Base-by-base conservation (phyloP, 1,140 invertebrate species). In the Zaprionus kolodkinae region DNA sequence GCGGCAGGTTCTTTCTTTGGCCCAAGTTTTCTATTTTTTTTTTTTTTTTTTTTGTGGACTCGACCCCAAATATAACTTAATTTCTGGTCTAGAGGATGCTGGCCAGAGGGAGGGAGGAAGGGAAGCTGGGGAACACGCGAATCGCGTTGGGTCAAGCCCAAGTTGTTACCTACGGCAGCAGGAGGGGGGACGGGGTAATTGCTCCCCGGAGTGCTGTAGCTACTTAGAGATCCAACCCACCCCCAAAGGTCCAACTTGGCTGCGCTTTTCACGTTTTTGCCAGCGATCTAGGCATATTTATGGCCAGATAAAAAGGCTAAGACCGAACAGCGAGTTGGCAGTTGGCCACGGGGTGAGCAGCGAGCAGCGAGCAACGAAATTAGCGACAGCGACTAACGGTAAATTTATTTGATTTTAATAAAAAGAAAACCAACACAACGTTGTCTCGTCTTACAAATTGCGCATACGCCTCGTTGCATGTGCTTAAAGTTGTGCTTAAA, bases 301-400 rank as follows among this genome's bases (percentile, higher is more conserved):
- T 88, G 75, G 81, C 81, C 35, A 67, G 81, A 89, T 89, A 89
- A 88, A 89, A 88, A 81, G 76, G 80, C 74, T 76, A 83, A 79
- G 66, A 72, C 67, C 75, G 78, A 21, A 21, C n/a, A 88, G 69
- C 73, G 64, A 72, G 75, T 73, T 65, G 61, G 74, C 36, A 50
- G 35, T 9, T 45, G 30, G 17, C n/a, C 30, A 35, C 36, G 40
- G 63, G 59, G 33, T 54, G 17, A 30, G 12, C 40, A 30, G 27
- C 59, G 17, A 30, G 12, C 40, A 30, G 27, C 27, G 27, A 5
- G 27, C 27, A 13, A 66, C 27, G 13, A 66, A 72, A 72, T 76
- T 67, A 67, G 73, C 60, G 68, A 71, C 35, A 64, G 36, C 61
- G 40, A 40, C 48, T 75, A 84, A n/a, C 40, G 15, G n/a, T 7